Conservation (phyloP, 2,113 vertebrate species). For the Carassius gibelio region DNA sequence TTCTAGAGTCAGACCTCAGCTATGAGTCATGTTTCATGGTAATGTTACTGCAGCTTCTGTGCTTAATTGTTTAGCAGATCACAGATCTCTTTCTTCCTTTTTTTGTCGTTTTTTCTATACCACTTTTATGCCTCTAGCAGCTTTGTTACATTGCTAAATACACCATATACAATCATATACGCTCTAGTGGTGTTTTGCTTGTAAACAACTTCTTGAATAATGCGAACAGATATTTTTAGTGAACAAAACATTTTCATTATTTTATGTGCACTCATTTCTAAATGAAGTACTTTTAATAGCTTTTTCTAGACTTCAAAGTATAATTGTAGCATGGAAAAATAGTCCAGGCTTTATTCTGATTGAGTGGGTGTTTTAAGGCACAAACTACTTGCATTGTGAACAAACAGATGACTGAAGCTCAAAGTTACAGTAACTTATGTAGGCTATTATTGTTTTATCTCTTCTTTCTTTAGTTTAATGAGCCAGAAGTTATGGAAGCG, state of each 20-base stretch:
- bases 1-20: constrained; percentile 58
- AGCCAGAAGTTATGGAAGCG: neutral
- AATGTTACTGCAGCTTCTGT: constrained; percentile 67
- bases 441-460: neutral
- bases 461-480: neutral
- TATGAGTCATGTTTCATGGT: constrained; percentile 74
- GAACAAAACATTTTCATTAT: neutral
- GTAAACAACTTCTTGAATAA: neutral
- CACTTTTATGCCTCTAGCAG: neutral
- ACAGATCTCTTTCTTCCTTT: constrained; percentile 25
- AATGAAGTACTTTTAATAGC: neutral
- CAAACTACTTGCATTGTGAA: neutral
- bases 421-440: neutral
- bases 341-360: neutral
- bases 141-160: neutral
- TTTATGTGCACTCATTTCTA: neutral
- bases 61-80: constrained; percentile 63
- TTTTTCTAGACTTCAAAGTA: neutral
- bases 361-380: neutral
- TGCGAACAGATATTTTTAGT: neutral
- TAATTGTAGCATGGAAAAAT: neutral
- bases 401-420: neutral
- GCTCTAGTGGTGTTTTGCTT: neutral
- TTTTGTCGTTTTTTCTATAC: neutral
- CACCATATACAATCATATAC: neutral